Evolutionary conservation across 2,113 vertebrate species (phyloP).

Genomic region (Tyrannus savana): DNA sequence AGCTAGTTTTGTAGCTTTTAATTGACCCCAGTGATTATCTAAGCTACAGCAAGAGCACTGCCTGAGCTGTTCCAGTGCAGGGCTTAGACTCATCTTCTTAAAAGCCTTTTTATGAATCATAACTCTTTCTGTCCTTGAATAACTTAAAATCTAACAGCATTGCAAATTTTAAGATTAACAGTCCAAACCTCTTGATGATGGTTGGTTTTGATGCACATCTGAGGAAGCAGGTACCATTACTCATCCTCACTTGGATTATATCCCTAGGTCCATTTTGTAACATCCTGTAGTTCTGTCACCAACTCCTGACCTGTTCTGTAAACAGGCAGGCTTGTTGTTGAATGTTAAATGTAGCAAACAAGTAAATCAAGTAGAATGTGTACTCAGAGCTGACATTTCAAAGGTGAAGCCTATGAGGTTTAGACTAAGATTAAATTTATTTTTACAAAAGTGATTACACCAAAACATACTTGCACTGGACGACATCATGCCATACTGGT

Average conservation of each 20-base stretch:
- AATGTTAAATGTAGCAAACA: neutral
- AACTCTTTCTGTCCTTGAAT: conserved; percentile 32
- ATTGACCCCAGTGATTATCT: neutral
- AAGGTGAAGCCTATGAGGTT: neutral
- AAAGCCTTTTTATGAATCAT: conserved; percentile 57
- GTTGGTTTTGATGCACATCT: neutral
- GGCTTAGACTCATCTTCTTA: conserved; percentile 43
- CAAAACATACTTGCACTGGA: neutral
- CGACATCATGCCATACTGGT: neutral
- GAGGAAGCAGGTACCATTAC: conserved; percentile 4
- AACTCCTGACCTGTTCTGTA: neutral
- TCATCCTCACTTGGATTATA: neutral
- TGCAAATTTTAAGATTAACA: conserved; percentile 11
- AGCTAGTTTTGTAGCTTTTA: conserved; percentile 16
- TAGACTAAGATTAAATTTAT: neutral
- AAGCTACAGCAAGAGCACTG: neutral
- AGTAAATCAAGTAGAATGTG: neutral
- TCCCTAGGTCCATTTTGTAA: neutral
- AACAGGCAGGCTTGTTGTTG: neutral
- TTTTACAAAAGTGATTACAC: neutral
- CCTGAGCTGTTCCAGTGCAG: neutral
- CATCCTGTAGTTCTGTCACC: neutral
- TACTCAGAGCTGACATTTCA: neutral
- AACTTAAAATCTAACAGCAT: neutral
- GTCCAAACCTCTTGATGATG: neutral